Evolutionary conservation across 2,797 vertebrate genomes (phyloP).

Genomic region (Botia almorhae): DNA sequence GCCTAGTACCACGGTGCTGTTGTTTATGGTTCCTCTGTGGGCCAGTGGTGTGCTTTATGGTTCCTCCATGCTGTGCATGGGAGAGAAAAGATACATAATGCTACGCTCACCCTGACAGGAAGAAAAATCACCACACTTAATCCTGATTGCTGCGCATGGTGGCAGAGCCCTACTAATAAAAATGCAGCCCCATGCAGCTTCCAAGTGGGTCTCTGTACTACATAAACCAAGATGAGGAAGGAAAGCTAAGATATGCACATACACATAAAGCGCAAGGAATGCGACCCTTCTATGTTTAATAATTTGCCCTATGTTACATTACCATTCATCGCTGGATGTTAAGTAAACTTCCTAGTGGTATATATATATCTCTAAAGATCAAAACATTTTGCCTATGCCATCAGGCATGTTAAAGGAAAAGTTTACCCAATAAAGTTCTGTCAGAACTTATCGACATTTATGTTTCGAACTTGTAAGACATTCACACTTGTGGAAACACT

Average conservation of each 20-base stretch:
- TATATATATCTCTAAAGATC: no score
- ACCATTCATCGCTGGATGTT: neutral
- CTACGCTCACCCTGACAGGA: conserved; percentile 68
- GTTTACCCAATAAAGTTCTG: no score
- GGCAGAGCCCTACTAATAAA: conserved; percentile 75
- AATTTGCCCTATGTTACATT: neutral
- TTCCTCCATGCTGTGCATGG: conserved; percentile 45
- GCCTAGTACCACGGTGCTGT: conserved; percentile 57
- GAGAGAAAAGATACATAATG: conserved; percentile 51
- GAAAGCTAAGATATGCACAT: conserved; percentile 44
- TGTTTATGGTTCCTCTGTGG: conserved; percentile 62
- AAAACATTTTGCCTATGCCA: no score
- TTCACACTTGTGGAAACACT: no score
- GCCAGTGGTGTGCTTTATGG: conserved; percentile 64
- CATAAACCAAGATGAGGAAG: conserved; percentile 57
- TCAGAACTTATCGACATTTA: no score
- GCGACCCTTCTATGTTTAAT: neutral
- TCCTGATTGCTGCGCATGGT: conserved; percentile 72
- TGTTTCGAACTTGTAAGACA: no score
- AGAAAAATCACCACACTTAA: conserved; percentile 77
- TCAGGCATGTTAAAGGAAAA: no score
- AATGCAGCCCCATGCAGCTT: conserved; percentile 72
- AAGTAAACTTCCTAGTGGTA: no score
- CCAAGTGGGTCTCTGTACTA: conserved; percentile 50
- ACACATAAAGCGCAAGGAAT: neutral